Evolutionary conservation across 2,113 vertebrate species (phyloP).

Genomic region (Corvus moneduloides): DNA sequence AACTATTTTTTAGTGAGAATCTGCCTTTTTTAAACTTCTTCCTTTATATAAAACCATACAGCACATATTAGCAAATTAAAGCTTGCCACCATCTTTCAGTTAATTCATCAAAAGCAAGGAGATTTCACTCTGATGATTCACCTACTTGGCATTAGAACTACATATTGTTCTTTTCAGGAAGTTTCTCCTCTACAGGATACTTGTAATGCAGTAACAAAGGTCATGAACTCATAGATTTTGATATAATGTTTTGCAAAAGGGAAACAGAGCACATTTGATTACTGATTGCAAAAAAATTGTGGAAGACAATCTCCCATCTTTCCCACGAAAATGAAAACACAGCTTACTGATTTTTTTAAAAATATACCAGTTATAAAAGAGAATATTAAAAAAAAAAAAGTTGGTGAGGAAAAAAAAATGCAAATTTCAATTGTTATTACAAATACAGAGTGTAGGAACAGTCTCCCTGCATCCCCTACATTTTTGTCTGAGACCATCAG

Average conservation of each 20-base stretch:
- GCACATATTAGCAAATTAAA: background rate
- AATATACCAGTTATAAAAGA: background rate
- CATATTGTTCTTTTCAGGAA: conserved; percentile 62
- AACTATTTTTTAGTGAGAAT: background rate
- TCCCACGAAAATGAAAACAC: background rate
- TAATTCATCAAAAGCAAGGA: background rate
- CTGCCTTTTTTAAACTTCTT: background rate
- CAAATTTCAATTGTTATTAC: background rate
- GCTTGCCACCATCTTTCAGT: background rate
- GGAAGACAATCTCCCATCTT: background rate
- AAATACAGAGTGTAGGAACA: background rate
- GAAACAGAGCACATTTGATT: background rate
- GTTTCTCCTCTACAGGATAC: background rate
- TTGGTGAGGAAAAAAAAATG: background rate
- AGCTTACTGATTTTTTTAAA: background rate
- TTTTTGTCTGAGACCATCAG: background rate
- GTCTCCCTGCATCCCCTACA: background rate
- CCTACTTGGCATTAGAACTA: conserved; percentile 5
- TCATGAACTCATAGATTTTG: background rate
- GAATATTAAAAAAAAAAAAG: background rate
- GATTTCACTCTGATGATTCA: background rate
- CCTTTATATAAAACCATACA: background rate
- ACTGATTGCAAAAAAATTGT: background rate
- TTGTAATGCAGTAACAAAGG: background rate
- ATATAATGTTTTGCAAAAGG: background rate